These are phyloP conservation scores for Pelecanoides urinatrix DNA, from an alignment of 2,113 vertebrate species.

Conservation along the genomic window DNA sequence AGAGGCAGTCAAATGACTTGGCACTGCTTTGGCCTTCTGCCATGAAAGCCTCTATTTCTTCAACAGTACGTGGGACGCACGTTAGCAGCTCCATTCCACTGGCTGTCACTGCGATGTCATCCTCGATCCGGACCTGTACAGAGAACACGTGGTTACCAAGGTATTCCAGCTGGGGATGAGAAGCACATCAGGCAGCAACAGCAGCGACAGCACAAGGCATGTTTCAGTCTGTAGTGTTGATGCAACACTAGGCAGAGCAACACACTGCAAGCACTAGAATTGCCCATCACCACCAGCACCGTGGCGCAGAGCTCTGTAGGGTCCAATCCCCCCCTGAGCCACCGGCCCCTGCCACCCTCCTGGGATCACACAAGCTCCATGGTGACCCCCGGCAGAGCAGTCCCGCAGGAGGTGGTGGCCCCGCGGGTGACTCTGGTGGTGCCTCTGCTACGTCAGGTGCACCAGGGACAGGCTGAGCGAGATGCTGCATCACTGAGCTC, in stretches of 20 bases:
- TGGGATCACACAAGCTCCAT: background rate
- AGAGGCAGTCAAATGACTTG: conserved; percentile 62
- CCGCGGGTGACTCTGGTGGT: background rate
- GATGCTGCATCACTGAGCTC: background rate
- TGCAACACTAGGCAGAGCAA: background rate
- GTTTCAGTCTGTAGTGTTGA: background rate
- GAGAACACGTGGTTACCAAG: background rate
- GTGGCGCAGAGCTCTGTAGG: accelerated
- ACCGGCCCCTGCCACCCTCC: background rate
- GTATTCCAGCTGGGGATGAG: background rate
- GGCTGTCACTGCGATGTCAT: conserved; percentile 86
- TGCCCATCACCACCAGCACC: background rate
- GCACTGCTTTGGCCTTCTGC: conserved; percentile 45
- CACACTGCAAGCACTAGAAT: accelerated
- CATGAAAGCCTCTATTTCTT: conserved; percentile 94
- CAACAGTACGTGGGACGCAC: conserved; percentile 91
- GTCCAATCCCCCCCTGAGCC: accelerated
- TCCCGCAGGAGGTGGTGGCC: background rate
- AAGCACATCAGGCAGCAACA: background rate
- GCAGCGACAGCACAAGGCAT: accelerated
- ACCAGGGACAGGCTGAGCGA: background rate
- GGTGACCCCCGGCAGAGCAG: background rate
- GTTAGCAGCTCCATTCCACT: conserved; percentile 88
- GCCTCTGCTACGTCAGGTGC: background rate
- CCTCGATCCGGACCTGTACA: conserved; percentile 92